Percentiles rank a stretch among this genome's conserved stretches.
Conservation (phyloP, 2,797 vertebrate species). For the Oryzias sinensis region DNA sequence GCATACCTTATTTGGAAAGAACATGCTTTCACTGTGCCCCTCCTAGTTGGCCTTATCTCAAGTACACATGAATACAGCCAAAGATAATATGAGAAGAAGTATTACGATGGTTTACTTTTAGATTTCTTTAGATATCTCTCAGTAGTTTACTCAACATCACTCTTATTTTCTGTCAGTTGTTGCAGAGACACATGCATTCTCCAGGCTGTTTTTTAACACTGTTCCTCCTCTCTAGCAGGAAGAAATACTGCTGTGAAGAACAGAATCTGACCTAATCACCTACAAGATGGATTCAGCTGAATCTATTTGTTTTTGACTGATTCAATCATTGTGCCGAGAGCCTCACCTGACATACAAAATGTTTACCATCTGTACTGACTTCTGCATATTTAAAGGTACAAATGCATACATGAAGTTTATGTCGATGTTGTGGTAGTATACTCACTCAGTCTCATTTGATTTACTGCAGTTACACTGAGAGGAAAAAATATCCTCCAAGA, state of each 20-base stretch:
- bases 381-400: background rate
- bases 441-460: no score
- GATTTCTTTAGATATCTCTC: conserved; percentile 53
- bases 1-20: conserved; percentile 36
- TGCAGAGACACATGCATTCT: conserved; percentile 55
- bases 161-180: conserved; percentile 45
- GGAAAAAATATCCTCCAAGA: no score
- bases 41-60: conserved; percentile 44
- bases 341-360: conserved; percentile 24
- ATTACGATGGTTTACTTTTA: conserved; percentile 50
- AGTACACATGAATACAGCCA: conserved; percentile 20
- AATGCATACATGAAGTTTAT: background rate
- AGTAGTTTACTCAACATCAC: conserved; percentile 29
- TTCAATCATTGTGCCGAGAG: conserved; percentile 29
- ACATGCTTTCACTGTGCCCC: conserved; percentile 20
- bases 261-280: conserved; percentile 53
- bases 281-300: conserved; percentile 43
- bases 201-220: conserved; percentile 32
- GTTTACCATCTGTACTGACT: background rate
- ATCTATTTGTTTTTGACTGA: conserved; percentile 50
- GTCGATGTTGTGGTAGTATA: no score
- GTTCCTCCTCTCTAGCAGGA: conserved; percentile 41
- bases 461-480: no score
- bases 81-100: conserved; percentile 44
- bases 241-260: conserved; percentile 38